Conservation (phyloP, 1,140 invertebrate genomes). For the Lethrus apterus region DNA sequence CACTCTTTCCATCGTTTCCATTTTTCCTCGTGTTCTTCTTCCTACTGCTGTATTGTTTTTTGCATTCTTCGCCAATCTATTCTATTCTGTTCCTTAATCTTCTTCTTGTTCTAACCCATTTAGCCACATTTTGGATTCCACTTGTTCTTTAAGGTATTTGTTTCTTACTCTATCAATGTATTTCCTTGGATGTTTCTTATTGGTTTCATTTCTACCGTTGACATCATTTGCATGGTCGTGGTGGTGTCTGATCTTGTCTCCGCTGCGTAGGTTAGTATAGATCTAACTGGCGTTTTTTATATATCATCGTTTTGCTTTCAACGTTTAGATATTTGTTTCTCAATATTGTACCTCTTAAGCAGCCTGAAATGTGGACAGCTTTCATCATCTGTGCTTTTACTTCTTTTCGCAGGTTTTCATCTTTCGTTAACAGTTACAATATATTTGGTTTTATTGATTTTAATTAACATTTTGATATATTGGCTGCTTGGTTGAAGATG, state of each 20-base stretch:
- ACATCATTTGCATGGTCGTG: slow-evolving; percentile 5
- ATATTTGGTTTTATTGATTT: background rate
- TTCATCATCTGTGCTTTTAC: background rate
- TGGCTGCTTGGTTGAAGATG: slow-evolving; percentile 5
- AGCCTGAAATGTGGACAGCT: background rate
- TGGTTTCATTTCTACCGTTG: slow-evolving; percentile 5
- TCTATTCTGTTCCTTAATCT: background rate
- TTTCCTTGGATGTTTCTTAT: background rate
- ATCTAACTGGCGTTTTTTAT: slow-evolving; percentile 4
- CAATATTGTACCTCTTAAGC: too few species aligned
- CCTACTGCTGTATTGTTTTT: background rate
- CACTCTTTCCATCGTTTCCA: too few species aligned
- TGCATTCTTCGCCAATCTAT: background rate
- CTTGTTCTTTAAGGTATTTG: background rate
- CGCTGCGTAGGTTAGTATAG: slow-evolving; percentile 10
- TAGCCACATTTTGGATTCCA: background rate
- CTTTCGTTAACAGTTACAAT: background rate
- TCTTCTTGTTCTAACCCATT: background rate
- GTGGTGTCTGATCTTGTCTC: slow-evolving; percentile 13
- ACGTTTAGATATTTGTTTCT: slow-evolving; percentile 9
- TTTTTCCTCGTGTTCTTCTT: background rate
- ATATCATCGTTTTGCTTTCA: slow-evolving; percentile 3
- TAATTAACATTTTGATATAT: background rate
- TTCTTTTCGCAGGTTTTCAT: background rate
- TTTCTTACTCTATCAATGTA: background rate